Conservation (phyloP, 1,140 invertebrate genomes). For the Eumeta japonica region DNA sequence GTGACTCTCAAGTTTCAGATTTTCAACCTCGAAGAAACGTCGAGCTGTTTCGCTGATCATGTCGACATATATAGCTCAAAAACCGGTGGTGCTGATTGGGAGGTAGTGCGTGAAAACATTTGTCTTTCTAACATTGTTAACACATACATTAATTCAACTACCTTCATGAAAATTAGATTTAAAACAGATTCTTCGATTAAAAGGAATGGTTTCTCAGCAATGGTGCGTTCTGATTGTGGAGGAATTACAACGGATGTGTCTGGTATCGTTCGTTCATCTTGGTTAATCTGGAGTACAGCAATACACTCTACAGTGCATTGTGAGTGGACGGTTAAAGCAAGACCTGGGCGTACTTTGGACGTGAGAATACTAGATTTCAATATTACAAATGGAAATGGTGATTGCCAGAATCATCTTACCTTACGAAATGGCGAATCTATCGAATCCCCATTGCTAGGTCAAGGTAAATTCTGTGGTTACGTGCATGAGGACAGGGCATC, state of each 20-base stretch:
- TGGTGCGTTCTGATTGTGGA: conserved; percentile 58
- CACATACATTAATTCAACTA: conserved; percentile 34
- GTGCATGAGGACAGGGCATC: conserved; percentile 45
- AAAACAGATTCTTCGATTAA: conserved; percentile 32
- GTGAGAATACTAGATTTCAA: conserved; percentile 63
- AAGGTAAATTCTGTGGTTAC: conserved; percentile 73
- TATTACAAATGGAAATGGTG: conserved; percentile 45
- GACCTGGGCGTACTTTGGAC: conserved; percentile 67
- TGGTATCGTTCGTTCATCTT: conserved; percentile 37
- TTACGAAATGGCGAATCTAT: conserved; percentile 70
- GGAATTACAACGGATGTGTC: conserved; percentile 49
- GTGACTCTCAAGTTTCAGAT: conserved; percentile 55
- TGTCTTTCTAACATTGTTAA: conserved; percentile 54
- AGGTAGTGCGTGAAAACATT: conserved; percentile 42
- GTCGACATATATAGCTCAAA: conserved; percentile 59
- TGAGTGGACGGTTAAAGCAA: conserved; percentile 73
- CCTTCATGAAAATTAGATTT: conserved; percentile 49
- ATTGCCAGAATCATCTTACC: conserved; percentile 63
- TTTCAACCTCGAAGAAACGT: conserved; percentile 61
- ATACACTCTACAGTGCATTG: conserved; percentile 64
- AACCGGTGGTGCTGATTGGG: conserved; percentile 43
- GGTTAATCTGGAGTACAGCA: conserved; percentile 27
- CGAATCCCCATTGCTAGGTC: conserved; percentile 71
- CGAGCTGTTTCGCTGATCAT: conserved; percentile 60
- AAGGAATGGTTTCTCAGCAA: conserved; percentile 30